A percentile compares a stretch with the other conserved stretches of the same genome.
Evolutionary conservation across 1,140 invertebrate genomes (phyloP).

Genomic region (Dermatophagoides farinae): DNA sequence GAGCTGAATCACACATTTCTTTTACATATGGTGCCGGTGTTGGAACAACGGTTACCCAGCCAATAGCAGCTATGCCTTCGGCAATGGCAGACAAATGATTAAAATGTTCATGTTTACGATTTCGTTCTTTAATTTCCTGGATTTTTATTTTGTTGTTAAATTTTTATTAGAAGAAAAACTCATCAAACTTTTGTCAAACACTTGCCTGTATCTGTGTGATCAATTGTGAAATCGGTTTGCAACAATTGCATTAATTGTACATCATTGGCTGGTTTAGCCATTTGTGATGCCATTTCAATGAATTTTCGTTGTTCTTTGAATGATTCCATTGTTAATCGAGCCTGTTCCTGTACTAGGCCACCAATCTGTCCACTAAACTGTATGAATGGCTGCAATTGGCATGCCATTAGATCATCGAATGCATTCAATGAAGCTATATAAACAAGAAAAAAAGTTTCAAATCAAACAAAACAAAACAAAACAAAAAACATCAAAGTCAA

Average conservation of each 20-base stretch:
- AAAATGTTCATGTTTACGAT: slow-evolving; percentile 60
- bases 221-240: slow-evolving; percentile 52
- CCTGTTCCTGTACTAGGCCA: slow-evolving; percentile 23
- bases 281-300: slow-evolving; percentile 47
- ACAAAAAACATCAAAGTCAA: too few species aligned
- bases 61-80: slow-evolving; percentile 82
- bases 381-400: slow-evolving; percentile 7
- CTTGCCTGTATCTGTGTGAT: slow-evolving; percentile 42
- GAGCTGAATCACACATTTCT: slow-evolving; percentile 91
- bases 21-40: slow-evolving; percentile 77
- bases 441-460: not conserved
- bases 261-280: slow-evolving; percentile 27
- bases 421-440: not conserved
- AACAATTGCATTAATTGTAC: slow-evolving; percentile 35
- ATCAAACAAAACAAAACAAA: too few species aligned
- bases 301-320: slow-evolving; percentile 45
- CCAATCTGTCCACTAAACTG: slow-evolving; percentile 9
- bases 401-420: slow-evolving; percentile 11
- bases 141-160: too few species aligned
- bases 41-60: slow-evolving; percentile 74
- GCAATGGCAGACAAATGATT: slow-evolving; percentile 89
- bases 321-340: slow-evolving; percentile 55
- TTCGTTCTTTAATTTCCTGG: slow-evolving; percentile 55
- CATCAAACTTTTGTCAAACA: not conserved
- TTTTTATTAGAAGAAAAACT: not conserved